Evolutionary conservation across 2,888 invertebrate species (phyloP), one percentile per base, ranked within the genome.

Genomic region (Schizotus pectinicornis): DNA sequence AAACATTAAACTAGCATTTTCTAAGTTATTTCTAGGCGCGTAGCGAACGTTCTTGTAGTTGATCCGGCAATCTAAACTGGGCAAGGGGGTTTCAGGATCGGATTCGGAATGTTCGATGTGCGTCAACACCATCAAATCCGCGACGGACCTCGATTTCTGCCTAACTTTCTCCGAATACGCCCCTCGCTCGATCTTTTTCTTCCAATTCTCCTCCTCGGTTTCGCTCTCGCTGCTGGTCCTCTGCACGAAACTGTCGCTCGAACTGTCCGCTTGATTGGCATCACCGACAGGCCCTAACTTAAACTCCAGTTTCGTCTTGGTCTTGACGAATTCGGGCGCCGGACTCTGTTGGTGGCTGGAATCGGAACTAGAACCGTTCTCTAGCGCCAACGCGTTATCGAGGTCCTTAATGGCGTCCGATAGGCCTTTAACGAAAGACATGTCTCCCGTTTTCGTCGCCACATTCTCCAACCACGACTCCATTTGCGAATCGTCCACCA

Each of bases 111-210:
- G 81, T 67, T 88, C 87, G 12, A 88, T 86, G 65, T 87, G 87
- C 8, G 87, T 88, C 37, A 88, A 76, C 33, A 87, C 80, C 87
- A 88, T 87, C 22, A 88, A 77, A 77, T 88, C 87, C 6, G 87
- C 85, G 0, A 87, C 87, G 45, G 87, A 87, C 71, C 85, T 84
- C 0, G 87, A 87, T 73, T 88, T 88, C 64, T 86, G 83, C 60
- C 84, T 82, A 0, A 87, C 86, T 74, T 87, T 86, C 69, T 86
- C 86, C 0, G 85, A 82, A 56, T 84, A 83, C 39, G 82, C 84
- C 0, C 84, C 85, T 22, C 83, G 77, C 73, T 87, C 86, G 31
- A 86, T 83, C 62, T 85, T 81, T 39, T 80, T 81, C 37, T 83
- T 79, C 85, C 86, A 86, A 57, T 83, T 84, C 67, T 87, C 86